Evolutionary conservation across 2,888 invertebrate species (phyloP), one percentile per base, ranked within the genome.

Genomic region (Pyrochroa serraticornis): DNA sequence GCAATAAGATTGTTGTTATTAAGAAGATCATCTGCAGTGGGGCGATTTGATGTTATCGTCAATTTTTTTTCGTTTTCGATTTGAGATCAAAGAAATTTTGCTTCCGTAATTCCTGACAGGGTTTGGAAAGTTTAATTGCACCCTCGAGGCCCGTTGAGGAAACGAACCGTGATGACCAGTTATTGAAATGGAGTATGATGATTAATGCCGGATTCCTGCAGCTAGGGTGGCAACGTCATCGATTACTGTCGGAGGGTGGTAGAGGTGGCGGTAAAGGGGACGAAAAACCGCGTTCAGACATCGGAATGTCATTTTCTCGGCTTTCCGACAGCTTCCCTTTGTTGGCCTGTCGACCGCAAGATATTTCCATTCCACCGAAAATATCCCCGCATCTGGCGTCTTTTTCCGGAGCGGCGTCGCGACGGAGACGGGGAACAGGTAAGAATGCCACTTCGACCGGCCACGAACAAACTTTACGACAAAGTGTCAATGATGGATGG

Each of bases 261-360:
- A 32, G 41, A 30, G 3, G 22, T 41, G 60, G 58, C 55, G 48
- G 52, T 35, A 35, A 41, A 39, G 48, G 50, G 51, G 52, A 61
- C 62, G 60, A 59, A 60, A 63, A 62, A 69, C 66, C 68, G 68
- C 69, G 65, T 63, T 64, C 66, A 70, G 72, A 73, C 73, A 73
- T 71, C 61, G 74, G 73, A 73, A 74, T 74, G 73, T 68, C 74
- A 74, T 74, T 73, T 74, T 68, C 67, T 63, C 69, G 68, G 68
- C 70, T 69, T 70, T 66, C 67, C 69, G 67, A 68, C 68, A 68
- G 69, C 68, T 65, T 63, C 64, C 67, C 71, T 71, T 74, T 75
- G 75, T 74, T 74, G 71, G 71, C 70, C 69, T 72, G 71, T 74
- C 73, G 70, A 71, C 74, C 72, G 70, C 69, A 66, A 74, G 69